Evolutionary conservation across 2,113 vertebrate species (phyloP), one percentile per base, ranked within the genome.

Genomic region (Pristiophorus japonicus): DNA sequence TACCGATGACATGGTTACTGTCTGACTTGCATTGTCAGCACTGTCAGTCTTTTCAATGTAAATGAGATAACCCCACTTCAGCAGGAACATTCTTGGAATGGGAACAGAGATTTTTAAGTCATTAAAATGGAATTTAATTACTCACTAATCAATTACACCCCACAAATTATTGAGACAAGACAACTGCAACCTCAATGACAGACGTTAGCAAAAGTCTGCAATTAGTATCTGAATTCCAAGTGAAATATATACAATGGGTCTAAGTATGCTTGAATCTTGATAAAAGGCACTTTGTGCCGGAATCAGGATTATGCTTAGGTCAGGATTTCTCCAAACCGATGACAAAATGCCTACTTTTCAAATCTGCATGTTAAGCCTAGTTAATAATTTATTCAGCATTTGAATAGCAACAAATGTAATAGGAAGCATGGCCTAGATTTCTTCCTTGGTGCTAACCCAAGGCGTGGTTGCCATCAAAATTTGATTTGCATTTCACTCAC

Each of bases 61-160:
- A 63, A 63, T 38, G 59, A n/a, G 14, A 38, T 87, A 87, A 27
- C 24, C 2, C 84, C 47, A 87, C 2, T 55, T 87, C 47, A 87
- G 34, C 16, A 38, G 30, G 12, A 92, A 92, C 1, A 7, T 20
- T 38, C 55, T 18, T 63, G 55, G 55, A 59, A 62, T 38, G 63
- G 22, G 22, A 55, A n/a, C n/a, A 88, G 27, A 30, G 88, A 92
- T 92, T 92, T 92, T 92, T 34, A 14, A 92, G 30, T 63, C 55
- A 92, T 20, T 59, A 92, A 92, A 92, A 92, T 63, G 88, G 30
- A 63, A 63, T 63, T 92, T 34, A 92, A 63, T 92, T 92, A 34
- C 55, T 92, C 88, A 92, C 59, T 20, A 92, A 63, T 63, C 59
- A 92, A 92, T 92, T 92, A 38, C 16, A 63, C 34, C 59, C 30